These are phyloP conservation scores for Nebria brevicollis DNA, from an alignment of 2,888 invertebrate genomes.

Conservation along the genomic window DNA sequence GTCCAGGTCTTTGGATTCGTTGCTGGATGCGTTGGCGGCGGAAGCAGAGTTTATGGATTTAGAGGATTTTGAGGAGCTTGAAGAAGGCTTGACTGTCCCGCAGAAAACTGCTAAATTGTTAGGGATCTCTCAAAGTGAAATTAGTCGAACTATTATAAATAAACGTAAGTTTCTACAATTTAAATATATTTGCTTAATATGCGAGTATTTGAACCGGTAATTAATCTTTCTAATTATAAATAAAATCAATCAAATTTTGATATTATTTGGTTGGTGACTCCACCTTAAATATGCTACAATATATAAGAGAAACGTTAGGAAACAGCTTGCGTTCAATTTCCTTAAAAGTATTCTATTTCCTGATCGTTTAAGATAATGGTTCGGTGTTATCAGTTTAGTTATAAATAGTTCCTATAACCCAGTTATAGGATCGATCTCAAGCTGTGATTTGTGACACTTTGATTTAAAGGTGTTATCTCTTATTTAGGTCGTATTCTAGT, in stretches of 20 bases:
- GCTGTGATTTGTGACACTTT: neutral
- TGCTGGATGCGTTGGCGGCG: conserved; percentile 50
- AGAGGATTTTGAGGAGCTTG: conserved; percentile 41
- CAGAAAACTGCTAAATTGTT: conserved; percentile 50
- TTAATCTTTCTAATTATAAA: neutral
- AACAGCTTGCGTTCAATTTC: too few species aligned
- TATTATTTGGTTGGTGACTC: too few species aligned
- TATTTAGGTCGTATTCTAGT: neutral
- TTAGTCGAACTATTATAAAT: conserved; percentile 43
- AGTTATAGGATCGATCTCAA: neutral
- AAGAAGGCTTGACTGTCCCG: conserved; percentile 34
- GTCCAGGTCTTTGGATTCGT: conserved; percentile 53
- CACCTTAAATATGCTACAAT: too few species aligned
- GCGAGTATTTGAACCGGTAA: neutral
- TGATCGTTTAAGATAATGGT: neutral
- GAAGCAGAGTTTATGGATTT: conserved; percentile 50
- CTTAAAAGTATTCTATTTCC: neutral
- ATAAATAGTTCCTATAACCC: neutral
- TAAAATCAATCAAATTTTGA: too few species aligned
- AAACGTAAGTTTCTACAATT: conserved; percentile 5
- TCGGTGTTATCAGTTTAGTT: neutral
- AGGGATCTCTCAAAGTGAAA: conserved; percentile 50
- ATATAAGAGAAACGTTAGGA: too few species aligned
- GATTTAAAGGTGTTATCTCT: neutral
- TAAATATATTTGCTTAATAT: neutral